Evolutionary conservation across 1,140 invertebrate species (phyloP).

Genomic region (Asbolus verrucosus): DNA sequence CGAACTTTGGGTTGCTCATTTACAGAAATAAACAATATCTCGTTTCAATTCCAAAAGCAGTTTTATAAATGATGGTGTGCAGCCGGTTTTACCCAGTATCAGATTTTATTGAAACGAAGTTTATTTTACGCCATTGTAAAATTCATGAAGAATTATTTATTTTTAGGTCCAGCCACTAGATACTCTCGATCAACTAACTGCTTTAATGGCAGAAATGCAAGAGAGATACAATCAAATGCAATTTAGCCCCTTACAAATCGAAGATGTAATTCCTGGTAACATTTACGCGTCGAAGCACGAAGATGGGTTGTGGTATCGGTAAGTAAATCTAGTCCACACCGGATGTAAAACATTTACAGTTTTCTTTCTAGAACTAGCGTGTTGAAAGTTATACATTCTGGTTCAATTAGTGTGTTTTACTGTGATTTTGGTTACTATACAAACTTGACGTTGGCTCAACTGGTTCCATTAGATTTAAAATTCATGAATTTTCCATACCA

Average conservation of each 20-base stretch:
- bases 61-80: too few relatives aligned
- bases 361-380: slow-evolving; percentile 64
- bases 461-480: slow-evolving; percentile 65
- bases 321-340: slow-evolving; percentile 1
- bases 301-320: slow-evolving; percentile 63
- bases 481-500: slow-evolving; percentile 70
- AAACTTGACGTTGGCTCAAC: slow-evolving; percentile 62
- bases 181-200: slow-evolving; percentile 48
- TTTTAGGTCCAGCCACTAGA: slow-evolving; percentile 58
- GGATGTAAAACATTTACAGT: not conserved
- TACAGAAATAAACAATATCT: too few relatives aligned
- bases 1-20: too few relatives aligned
- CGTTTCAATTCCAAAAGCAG: too few relatives aligned
- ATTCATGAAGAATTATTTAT: too few relatives aligned
- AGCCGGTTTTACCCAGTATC: too few relatives aligned
- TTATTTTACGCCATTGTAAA: too few relatives aligned
- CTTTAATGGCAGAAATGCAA: slow-evolving; percentile 60
- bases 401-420: slow-evolving; percentile 68
- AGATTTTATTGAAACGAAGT: too few relatives aligned
- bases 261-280: slow-evolving; percentile 60
- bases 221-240: slow-evolving; percentile 52
- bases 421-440: slow-evolving; percentile 70
- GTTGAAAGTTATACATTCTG: slow-evolving; percentile 64
- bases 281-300: slow-evolving; percentile 62
- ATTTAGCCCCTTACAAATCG: slow-evolving; percentile 55